These are phyloP conservation scores for Drosophila bifasciata DNA, from an alignment of 1,140 invertebrate species.

Conservation along the genomic window DNA sequence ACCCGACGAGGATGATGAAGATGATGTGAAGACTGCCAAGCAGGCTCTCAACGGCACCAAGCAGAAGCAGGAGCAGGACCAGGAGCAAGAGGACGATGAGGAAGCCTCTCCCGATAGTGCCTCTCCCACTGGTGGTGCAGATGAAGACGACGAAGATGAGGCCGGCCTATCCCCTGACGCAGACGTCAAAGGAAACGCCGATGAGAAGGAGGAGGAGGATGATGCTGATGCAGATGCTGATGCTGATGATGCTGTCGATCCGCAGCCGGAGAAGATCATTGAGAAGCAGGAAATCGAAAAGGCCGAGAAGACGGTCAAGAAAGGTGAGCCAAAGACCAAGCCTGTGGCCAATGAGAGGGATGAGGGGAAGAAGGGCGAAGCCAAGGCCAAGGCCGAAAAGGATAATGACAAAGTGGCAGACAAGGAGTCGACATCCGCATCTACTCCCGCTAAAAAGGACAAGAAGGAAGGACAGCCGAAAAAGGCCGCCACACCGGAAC, in stretches of 20 bases:
- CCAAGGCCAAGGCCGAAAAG: constrained; percentile 22
- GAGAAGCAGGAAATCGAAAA: constrained; percentile 54
- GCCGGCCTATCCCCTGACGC: constrained; percentile 16
- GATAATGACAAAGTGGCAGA: constrained; percentile 11
- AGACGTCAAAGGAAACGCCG: constrained; percentile 14
- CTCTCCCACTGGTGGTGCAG: neutral
- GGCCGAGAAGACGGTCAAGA: constrained; percentile 37
- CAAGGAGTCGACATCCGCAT: constrained; percentile 2
- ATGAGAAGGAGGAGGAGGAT: constrained; percentile 33
- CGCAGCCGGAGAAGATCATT: constrained; percentile 19
- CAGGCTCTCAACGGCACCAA: constrained; percentile 60
- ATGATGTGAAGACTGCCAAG: constrained; percentile 35
- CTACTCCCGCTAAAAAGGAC: constrained; percentile 1
- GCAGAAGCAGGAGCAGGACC: constrained; percentile 7
- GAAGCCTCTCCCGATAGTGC: too few relatives aligned
- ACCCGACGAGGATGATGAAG: constrained; percentile 55
- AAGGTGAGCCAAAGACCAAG: constrained; percentile 4
- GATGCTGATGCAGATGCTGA: constrained; percentile 36
- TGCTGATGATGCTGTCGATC: neutral
- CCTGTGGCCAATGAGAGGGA: constrained; percentile 16
- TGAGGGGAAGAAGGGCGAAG: constrained; percentile 14
- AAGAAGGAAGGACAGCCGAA: constrained; percentile 25
- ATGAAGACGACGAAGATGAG: constrained; percentile 12
- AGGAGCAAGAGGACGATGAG: constrained; percentile 3
- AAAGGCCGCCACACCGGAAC: constrained; percentile 22